Evolutionary conservation across 2,113 vertebrate genomes (phyloP), one percentile per base, ranked within the genome.

Genomic region (Chascanopsetta lugubris): DNA sequence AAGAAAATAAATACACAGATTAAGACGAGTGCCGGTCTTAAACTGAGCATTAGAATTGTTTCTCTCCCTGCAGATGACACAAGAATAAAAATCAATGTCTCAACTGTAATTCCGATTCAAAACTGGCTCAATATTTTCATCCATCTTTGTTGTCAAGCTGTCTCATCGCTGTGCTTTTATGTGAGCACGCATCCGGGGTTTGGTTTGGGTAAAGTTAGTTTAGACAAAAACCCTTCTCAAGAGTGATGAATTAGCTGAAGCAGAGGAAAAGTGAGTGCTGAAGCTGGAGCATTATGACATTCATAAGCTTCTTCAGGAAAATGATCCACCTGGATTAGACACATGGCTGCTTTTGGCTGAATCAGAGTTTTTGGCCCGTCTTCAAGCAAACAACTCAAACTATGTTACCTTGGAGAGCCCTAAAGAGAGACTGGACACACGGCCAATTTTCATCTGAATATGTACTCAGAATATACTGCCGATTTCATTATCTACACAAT

Each of bases 401-500:
- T n/a, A 73, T 65, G 61, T 61, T 55, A 71, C 65, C 32, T 68
- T 21, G 2, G 63, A 79, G 63, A 45, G 59, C 40, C 21, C 61
- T 60, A 61, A 63, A 48, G 21, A 72, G 21, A 57, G 50, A 61
- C 30, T 48, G 46, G 10, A 69, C 55, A 72, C 54, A 61, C n/a
- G n/a, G 61, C 43, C 24, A 60, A 57, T 65, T 69, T 73, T 70
- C 60, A 79, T 71, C 40, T 54, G 45, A 79, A 66, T 61, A 71
- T 75, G 68, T 83, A 66, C 45, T 68, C 50, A 72, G 26, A 62
- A 40, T 48, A 49, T 55, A 71, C 42, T 43, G 64, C 61, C 73
- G 36, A 79, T 70, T 87, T 67, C 49, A 76, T 79, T 55, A 73
- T 71, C 55, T 58, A 53, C 40, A 66, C 67, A 57, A 40, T 69